Base-by-base conservation (phyloP, 1,140 invertebrate species). In the Brachionus rubens region DNA sequence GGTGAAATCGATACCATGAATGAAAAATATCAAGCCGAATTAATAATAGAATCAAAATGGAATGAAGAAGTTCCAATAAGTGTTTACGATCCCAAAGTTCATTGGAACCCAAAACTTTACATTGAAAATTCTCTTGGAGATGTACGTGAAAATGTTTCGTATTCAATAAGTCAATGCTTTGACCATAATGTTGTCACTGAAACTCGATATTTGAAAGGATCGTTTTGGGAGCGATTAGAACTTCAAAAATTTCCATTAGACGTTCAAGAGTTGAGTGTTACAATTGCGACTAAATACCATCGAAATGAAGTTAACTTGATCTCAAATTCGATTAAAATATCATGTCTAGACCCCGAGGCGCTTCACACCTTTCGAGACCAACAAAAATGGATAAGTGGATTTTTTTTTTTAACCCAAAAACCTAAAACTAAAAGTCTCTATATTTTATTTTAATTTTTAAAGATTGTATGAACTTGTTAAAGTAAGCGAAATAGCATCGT, bases 1-100 rank as follows among this genome's bases (percentile, higher is more conserved):
- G 65, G 40, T 5, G 65, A 68, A 68, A 50, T 68, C n/a, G 65
- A 68, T n/a, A 46, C 40, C 12, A 50, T 50, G 21, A 68, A 33
- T 46, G 65, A 68, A 68, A 46, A 50, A 68, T 68, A 26, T 68
- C 36, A 10, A 26, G 65, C 65, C 4, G 40, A 68, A 16, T 0
- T 68, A 26, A 2, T 28, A 24, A 43, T 68, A 3, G 46, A 68
- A 24, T 68, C 65, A 7, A 46, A 33, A 43, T 68, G 65, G 65
- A 14, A 10, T 5, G 65, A 68, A 6, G 24, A 43, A 9, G 14
- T 10, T 28, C 5, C 1, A 14, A n/a, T 43, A 28, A 30, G 0
- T 26, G 4, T 16, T 1, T 68, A 68, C 12, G 65, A 68, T 19
- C 19, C 21, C 10, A 68, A 46, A 12, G 24, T n/a, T 4, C 2